Base-by-base conservation (phyloP, 2,888 invertebrate genomes). In the Drosophila nigricruria region DNA sequence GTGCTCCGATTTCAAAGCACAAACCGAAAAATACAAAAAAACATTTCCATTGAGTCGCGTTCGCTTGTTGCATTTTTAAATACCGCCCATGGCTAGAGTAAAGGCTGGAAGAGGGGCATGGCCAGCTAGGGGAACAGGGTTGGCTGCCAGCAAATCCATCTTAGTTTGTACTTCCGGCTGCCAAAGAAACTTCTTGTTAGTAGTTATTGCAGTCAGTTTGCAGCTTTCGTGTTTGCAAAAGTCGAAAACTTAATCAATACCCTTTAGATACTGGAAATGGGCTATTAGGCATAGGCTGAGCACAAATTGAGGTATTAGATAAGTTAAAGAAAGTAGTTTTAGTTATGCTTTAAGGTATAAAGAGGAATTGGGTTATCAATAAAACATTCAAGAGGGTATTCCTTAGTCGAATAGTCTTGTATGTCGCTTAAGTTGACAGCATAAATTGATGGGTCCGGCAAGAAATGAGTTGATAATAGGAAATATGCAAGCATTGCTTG, bases 41-140 rank as follows among this genome's bases (percentile, higher is more conserved):
- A 18, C 10, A 12, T 53, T 69, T 63, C 40, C 60, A 69, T 71
- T 65, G 53, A 68, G 38, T 63, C 25, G 73, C 66, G 77, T 59
- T 79, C 38, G 83, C 83, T 86, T 84, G 83, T 83, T 84, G 83
- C 87, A 84, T 84, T 86, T 84, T 86, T 79, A 84, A 84, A 75
- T 79, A 79, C 65, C 57, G n/a, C 25, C 38, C 25, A 16, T 10
- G 3, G 8, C 14, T n/a, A 20, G 36, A n/a, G 14, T 20, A 12
- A 2, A 5, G 20, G 43, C 30, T 14, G 50, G 8, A 14, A 12
- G 18, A 20, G 32, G 20, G 30, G 49, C 9, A 25, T 5, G 30
- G 30, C 20, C 20, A 20, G 23, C 34, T 10, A 20, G 5, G n/a
- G 27, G 5, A 18, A 4, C 1, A 1, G n/a, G 6, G 1, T 0